These are phyloP conservation scores for Notamacropus eugenii DNA, from an alignment of 2,797 vertebrate species.

Conservation along the genomic window DNA sequence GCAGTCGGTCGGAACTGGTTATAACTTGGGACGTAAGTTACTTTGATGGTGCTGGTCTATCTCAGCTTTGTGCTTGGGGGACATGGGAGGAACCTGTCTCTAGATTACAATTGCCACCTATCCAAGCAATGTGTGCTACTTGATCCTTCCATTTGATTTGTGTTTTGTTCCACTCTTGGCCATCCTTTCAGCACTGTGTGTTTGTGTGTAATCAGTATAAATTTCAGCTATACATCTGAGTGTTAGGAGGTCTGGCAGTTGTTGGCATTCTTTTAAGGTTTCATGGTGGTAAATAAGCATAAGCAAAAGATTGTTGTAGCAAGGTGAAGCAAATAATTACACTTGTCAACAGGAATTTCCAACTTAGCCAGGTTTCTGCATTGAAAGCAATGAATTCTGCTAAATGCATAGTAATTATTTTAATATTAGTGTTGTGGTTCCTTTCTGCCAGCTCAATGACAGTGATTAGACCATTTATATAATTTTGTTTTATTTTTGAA, in stretches of 20 bases:
- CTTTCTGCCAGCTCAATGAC: background rate
- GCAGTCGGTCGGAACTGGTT: slow-evolving; percentile 97
- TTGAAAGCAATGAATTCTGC: background rate
- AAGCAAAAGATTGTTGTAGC: background rate
- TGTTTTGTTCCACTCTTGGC: background rate
- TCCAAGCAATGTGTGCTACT: slow-evolving; percentile 20
- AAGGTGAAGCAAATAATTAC: background rate
- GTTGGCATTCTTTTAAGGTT: background rate
- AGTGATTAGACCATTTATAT: slow-evolving; percentile 4
- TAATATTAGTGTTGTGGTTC: background rate
- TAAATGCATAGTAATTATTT: background rate
- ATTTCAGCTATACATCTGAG: background rate
- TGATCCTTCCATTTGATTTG: background rate
- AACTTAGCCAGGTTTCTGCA: background rate
- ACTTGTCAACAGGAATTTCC: background rate
- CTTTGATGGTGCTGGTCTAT: slow-evolving; percentile 76
- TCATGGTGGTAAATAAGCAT: background rate
- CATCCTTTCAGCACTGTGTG: background rate
- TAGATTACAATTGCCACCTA: slow-evolving; percentile 19
- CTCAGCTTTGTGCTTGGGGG: background rate
- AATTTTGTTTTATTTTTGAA: background rate
- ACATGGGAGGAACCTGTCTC: background rate
- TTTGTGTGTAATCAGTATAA: slow-evolving; percentile 6
- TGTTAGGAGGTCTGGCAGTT: background rate
- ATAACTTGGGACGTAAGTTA: slow-evolving; percentile 99